phyloP scores from a whole-genome alignment of 2,797 vertebrate genomes.

The Gymnodraco acuticeps region DNA sequence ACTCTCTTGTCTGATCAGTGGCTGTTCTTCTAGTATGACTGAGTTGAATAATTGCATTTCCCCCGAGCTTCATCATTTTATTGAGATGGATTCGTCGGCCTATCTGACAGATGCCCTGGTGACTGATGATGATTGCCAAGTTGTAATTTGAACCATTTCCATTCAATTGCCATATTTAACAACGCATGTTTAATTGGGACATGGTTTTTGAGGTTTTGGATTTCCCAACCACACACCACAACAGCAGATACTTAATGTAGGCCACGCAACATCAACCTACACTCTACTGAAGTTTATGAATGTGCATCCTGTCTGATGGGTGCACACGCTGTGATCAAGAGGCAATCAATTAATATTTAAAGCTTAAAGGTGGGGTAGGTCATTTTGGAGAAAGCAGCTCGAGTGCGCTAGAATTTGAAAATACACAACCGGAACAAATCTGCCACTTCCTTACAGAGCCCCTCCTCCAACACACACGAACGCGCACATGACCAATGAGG shows the following conservation, averaged over 20 bases:
- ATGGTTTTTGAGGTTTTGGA: neutral
- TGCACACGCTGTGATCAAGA: neutral
- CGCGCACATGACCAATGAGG: no score
- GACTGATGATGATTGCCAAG: slow-evolving; percentile 66
- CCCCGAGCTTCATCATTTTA: slow-evolving; percentile 53
- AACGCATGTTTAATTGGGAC: slow-evolving; percentile 18
- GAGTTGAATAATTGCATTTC: slow-evolving; percentile 26
- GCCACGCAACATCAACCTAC: no score
- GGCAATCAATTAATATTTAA: no score
- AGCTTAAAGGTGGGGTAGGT: no score
- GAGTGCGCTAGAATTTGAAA: no score
- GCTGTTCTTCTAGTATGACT: slow-evolving; percentile 8
- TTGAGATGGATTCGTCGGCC: slow-evolving; percentile 49
- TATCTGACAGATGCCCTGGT: slow-evolving; percentile 63
- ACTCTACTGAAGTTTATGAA: no score
- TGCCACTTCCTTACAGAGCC: no score
- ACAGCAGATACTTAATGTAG: neutral
- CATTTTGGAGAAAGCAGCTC: no score
- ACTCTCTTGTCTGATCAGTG: slow-evolving; percentile 1
- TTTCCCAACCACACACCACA: neutral
- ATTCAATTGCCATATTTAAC: slow-evolving; percentile 52
- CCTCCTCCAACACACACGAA: no score
- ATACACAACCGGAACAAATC: no score
- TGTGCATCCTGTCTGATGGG: neutral
- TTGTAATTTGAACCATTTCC: slow-evolving; percentile 73